phyloP scores from a whole-genome alignment of 2,888 invertebrate genomes.

The Pachydiplax longipennis region DNA sequence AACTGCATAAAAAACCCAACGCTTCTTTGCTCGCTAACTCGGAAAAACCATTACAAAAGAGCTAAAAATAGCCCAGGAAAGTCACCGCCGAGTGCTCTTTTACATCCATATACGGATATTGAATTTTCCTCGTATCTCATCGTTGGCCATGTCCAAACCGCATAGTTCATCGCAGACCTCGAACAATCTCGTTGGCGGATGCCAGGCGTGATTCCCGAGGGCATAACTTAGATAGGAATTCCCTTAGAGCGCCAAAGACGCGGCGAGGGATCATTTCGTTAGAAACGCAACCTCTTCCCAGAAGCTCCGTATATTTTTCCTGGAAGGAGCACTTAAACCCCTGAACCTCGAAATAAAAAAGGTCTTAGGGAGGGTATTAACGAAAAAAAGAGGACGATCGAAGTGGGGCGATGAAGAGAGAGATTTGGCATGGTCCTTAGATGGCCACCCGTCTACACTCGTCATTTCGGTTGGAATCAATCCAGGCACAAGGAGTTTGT shows the following conservation, averaged over 20 bases:
- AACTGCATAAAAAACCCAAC: no score
- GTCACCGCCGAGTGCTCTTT: no score
- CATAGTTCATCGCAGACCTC: no score
- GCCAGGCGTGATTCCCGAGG: no score
- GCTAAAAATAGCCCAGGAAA: no score
- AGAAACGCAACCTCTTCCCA: not conserved
- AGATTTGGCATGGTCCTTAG: not conserved
- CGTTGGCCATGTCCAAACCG: no score
- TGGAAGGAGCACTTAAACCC: not conserved
- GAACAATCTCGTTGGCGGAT: no score
- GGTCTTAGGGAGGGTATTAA: not conserved
- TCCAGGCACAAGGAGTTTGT: not conserved
- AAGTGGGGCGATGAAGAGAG: not conserved
- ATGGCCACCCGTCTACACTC: not conserved
- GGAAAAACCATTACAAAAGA: no score
- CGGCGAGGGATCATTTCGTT: not conserved
- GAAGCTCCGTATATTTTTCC: not conserved
- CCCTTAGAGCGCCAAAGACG: not conserved
- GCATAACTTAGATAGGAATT: not conserved
- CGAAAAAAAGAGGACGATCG: not conserved
- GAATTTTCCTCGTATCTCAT: no score
- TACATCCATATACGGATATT: no score
- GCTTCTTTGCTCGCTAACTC: no score
- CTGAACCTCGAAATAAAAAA: not conserved
- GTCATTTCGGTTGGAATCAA: conserved; percentile 14